These are phyloP conservation scores for Columba livia DNA, from an alignment of 2,113 vertebrate genomes.

Conservation along the genomic window DNA sequence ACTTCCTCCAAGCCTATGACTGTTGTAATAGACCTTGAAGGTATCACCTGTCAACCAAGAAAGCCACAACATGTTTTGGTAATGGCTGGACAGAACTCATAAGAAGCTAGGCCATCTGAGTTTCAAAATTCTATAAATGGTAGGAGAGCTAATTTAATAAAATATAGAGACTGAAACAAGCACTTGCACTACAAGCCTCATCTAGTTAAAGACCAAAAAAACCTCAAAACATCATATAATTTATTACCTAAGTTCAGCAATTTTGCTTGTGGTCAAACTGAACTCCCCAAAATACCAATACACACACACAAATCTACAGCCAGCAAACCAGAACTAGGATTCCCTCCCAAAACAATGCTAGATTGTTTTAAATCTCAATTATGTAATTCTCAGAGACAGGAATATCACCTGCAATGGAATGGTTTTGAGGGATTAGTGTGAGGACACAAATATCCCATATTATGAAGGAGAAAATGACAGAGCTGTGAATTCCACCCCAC, in stretches of 20 bases:
- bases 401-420: not conserved
- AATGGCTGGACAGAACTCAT: not conserved
- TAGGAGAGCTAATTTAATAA: not conserved
- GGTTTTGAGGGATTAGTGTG: not conserved
- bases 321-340: not conserved
- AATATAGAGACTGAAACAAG: rapidly evolving
- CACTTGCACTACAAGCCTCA: not conserved
- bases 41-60: not conserved
- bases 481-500: not conserved
- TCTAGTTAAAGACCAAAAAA: not conserved
- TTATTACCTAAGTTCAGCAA: not conserved
- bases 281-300: not conserved
- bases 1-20: not conserved
- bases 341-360: not conserved
- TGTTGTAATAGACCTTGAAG: not conserved
- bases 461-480: not conserved
- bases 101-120: not conserved
- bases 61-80: not conserved
- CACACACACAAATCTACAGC: not conserved
- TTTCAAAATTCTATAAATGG: rapidly evolving
- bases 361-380: not conserved
- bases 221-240: rapidly evolving
- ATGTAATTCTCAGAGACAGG: not conserved
- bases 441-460: not conserved
- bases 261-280: not conserved